Evolutionary conservation across 2,888 invertebrate species (phyloP).

Genomic region (Agonopterix subpropinquella): DNA sequence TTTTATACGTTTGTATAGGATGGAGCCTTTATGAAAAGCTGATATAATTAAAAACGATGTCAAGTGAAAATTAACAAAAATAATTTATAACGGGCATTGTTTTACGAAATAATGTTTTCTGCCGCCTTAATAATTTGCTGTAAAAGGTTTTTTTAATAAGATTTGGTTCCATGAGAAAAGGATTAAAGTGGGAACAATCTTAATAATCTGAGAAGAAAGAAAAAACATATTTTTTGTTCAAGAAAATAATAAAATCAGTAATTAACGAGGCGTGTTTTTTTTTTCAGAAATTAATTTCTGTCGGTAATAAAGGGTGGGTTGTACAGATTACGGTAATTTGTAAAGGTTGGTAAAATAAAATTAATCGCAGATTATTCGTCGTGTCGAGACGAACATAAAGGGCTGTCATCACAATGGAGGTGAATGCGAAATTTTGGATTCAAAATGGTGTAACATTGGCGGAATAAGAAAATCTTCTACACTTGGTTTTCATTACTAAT

Average conservation of each 20-base stretch:
- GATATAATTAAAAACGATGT: constrained; percentile 35
- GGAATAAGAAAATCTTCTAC: no score
- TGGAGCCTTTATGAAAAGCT: constrained; percentile 38
- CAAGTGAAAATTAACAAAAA: constrained; percentile 11
- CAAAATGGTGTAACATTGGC: no score
- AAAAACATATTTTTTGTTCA: constrained; percentile 1
- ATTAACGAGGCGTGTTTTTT: constrained; percentile 1
- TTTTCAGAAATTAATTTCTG: constrained; percentile 1
- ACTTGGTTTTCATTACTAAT: no score
- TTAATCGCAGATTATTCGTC: constrained; percentile 23
- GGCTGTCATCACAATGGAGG: no score
- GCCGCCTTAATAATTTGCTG: constrained; percentile 16
- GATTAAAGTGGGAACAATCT: background rate
- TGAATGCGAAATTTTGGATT: no score
- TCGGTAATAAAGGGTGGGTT: constrained; percentile 8
- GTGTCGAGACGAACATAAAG: background rate
- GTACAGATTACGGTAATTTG: constrained; percentile 17
- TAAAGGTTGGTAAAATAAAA: constrained; percentile 19
- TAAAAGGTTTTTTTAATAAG: constrained; percentile 9
- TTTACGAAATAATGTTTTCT: background rate
- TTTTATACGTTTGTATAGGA: constrained; percentile 44
- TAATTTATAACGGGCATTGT: constrained; percentile 1
- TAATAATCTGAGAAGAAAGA: background rate
- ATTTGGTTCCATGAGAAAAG: constrained; percentile 6
- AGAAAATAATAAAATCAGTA: constrained; percentile 5